Percentiles rank a stretch among this genome's conserved stretches.
These are phyloP conservation scores for Falco naumanni DNA, from an alignment of 2,797 vertebrate genomes.

Conservation along the genomic window DNA sequence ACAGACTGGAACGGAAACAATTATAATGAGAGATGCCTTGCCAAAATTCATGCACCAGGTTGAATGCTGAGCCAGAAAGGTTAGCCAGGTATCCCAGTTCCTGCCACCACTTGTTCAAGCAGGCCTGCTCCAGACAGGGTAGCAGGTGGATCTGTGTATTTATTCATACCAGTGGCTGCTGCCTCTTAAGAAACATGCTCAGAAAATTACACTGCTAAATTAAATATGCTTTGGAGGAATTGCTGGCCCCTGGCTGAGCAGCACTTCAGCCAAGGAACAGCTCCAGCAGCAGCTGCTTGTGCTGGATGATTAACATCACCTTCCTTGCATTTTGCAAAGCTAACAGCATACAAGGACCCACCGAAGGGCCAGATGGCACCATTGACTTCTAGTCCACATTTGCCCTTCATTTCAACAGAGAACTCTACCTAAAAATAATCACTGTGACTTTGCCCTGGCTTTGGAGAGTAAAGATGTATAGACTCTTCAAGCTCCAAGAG, in stretches of 20 bases:
- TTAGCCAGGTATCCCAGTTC: background rate
- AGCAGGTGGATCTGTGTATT: background rate
- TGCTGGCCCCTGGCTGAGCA: background rate
- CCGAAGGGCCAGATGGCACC: background rate
- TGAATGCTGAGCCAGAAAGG: background rate
- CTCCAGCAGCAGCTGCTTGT: background rate
- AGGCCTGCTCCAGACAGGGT: background rate
- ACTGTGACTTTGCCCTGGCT: background rate
- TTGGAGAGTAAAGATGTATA: background rate
- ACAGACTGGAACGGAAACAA: background rate
- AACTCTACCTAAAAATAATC: background rate
- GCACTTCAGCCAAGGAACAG: conserved; percentile 1
- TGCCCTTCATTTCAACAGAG: background rate
- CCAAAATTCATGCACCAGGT: background rate
- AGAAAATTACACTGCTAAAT: background rate
- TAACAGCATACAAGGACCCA: background rate
- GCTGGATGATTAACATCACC: background rate
- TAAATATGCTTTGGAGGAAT: background rate
- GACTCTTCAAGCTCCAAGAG: background rate
- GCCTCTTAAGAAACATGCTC: background rate
- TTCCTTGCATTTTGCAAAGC: background rate
- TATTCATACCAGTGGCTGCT: background rate
- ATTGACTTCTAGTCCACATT: background rate
- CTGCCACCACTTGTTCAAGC: background rate
- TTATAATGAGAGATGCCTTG: background rate